Percentiles rank a stretch among this genome's conserved stretches.
Evolutionary conservation across 2,113 vertebrate species (phyloP).

Genomic region (Isurus oxyrinchus): DNA sequence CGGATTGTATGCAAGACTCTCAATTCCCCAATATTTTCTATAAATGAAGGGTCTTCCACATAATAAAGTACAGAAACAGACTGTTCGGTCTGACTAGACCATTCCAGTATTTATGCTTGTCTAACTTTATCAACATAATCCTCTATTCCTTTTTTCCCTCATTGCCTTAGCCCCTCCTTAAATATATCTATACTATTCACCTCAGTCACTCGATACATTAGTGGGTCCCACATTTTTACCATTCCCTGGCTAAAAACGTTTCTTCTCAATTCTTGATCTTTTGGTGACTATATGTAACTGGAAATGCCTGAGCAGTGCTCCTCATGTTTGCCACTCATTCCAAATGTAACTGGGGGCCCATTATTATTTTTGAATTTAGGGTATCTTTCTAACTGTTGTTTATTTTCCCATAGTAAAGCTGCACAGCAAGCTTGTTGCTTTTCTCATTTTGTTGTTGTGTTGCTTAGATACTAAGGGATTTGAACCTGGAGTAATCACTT

Average conservation of each 20-base stretch:
- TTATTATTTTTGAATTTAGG: background rate
- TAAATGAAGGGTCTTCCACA: background rate
- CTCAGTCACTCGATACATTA: too few species aligned
- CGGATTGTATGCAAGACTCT: background rate
- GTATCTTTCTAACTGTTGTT: background rate
- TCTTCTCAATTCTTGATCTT: too few species aligned
- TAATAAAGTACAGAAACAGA: background rate
- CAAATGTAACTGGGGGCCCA: background rate
- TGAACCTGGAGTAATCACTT: background rate
- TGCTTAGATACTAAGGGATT: background rate
- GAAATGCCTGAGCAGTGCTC: background rate
- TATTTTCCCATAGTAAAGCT: background rate
- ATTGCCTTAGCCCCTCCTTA: too few species aligned
- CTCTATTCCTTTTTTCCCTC: too few species aligned
- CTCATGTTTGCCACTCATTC: background rate
- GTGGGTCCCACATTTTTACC: too few species aligned
- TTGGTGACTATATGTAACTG: too few species aligned
- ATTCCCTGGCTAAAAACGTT: too few species aligned
- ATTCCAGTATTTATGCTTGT: too few species aligned
- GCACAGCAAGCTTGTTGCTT: background rate
- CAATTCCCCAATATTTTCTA: background rate
- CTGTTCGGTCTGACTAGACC: too few species aligned
- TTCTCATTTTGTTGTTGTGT: background rate
- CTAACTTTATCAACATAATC: too few species aligned
- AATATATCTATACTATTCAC: too few species aligned